These are phyloP conservation scores for Penaeus vannamei DNA, from an alignment of 1,140 invertebrate genomes.

Conservation along the genomic window DNA sequence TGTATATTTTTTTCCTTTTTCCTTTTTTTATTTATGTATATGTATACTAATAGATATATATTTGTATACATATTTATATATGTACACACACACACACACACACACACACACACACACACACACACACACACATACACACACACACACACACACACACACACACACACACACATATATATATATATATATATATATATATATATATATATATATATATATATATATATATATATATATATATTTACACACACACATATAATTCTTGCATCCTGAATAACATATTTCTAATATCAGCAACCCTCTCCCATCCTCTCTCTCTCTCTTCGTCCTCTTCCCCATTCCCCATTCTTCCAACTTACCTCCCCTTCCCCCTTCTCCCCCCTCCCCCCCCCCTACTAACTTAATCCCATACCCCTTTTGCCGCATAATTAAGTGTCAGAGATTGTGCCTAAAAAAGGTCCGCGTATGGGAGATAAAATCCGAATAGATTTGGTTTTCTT, in stretches of 20 bases:
- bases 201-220: constrained; percentile 17
- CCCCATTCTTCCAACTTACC: neutral
- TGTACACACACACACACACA: neutral
- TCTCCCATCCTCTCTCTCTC: neutral
- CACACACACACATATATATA: neutral
- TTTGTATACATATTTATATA: constrained; percentile 7
- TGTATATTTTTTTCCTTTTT: neutral
- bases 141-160: neutral
- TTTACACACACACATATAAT: neutral
- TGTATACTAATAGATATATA: neutral
- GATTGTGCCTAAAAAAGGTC: no score
- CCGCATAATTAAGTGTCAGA: no score
- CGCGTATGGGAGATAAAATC: no score
- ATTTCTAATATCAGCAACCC: neutral
- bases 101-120: neutral
- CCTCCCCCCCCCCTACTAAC: neutral
- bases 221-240: constrained; percentile 19
- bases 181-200: constrained; percentile 17
- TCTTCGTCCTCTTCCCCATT: neutral
- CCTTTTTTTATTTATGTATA: constrained; percentile 12
- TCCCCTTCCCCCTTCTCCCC: neutral
- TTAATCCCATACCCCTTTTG: neutral
- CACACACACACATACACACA: neutral
- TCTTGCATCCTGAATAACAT: neutral
- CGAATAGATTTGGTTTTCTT: no score